Evolutionary conservation across 2,797 vertebrate species (phyloP).

Genomic region (Bryconaethiops microstoma): DNA sequence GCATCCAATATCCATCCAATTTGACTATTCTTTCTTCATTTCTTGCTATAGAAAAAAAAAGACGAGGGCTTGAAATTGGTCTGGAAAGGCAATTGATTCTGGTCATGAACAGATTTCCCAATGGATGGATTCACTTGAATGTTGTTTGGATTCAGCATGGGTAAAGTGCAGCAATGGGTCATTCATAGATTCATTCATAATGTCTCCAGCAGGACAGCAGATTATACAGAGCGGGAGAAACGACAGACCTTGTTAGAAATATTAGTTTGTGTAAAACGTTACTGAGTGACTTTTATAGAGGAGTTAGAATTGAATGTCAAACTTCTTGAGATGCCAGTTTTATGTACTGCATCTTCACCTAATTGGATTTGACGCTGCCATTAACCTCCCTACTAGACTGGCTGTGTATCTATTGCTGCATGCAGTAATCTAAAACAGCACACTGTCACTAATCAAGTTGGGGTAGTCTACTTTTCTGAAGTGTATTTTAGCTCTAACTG

Average conservation of each 20-base stretch:
- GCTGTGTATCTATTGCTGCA: background rate
- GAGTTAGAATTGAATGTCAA: background rate
- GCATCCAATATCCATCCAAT: constrained; percentile 19
- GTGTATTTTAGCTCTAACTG: background rate
- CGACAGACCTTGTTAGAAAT: background rate
- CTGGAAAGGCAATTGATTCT: constrained; percentile 18
- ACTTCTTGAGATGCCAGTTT: background rate
- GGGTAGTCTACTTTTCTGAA: background rate
- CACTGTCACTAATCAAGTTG: background rate
- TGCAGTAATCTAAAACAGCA: background rate
- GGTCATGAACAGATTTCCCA: background rate
- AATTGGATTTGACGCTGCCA: background rate
- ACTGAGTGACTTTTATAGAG: background rate
- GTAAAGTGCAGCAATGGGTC: constrained; percentile 39
- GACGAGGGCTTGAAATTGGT: background rate
- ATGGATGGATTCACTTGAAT: constrained; percentile 22
- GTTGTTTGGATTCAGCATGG: constrained; percentile 19
- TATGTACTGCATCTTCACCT: background rate
- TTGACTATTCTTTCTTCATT: constrained; percentile 20
- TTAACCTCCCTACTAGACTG: background rate
- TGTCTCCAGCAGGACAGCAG: background rate
- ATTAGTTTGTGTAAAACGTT: background rate
- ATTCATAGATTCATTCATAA: constrained; percentile 16
- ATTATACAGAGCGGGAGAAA: background rate
- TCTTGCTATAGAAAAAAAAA: constrained; percentile 28